Evolutionary conservation across 2,888 invertebrate genomes (phyloP).

Genomic region (Odontomyia ornata): DNA sequence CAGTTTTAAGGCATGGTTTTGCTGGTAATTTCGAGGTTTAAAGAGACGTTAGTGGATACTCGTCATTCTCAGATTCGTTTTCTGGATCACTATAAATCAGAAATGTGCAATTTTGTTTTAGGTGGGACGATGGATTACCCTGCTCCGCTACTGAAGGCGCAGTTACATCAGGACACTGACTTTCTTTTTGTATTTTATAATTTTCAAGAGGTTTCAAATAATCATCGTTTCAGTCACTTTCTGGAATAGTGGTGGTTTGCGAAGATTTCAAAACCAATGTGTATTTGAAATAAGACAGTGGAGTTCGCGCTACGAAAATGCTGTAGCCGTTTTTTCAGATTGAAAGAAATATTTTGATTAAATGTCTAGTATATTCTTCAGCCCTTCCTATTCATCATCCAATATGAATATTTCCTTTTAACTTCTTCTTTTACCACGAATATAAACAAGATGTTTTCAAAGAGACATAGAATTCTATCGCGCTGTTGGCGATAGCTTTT

Average conservation of each 20-base stretch:
- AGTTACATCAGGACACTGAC: neutral
- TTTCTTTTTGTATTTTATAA: neutral
- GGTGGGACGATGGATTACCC: neutral
- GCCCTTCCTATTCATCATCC: too few species aligned
- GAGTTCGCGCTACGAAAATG: neutral
- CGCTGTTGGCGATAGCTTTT: neutral
- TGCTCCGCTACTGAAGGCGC: neutral
- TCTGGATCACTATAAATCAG: neutral
- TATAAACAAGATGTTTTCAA: too few species aligned
- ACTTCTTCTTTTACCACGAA: too few species aligned
- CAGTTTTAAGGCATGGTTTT: neutral
- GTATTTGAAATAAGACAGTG: neutral
- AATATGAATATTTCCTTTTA: too few species aligned
- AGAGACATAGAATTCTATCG: slow-evolving; percentile 4
- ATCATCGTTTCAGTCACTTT: neutral
- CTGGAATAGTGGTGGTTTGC: too few species aligned
- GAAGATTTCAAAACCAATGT: neutral
- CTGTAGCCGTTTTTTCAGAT: neutral
- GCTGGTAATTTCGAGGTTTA: neutral
- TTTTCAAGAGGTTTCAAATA: neutral
- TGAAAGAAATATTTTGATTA: too few species aligned
- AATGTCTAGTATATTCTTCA: too few species aligned
- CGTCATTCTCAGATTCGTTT: neutral
- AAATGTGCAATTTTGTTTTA: neutral
- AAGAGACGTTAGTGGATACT: neutral